These are phyloP conservation scores for Pogonus chalceus DNA, from an alignment of 1,140 invertebrate species.

Conservation along the genomic window DNA sequence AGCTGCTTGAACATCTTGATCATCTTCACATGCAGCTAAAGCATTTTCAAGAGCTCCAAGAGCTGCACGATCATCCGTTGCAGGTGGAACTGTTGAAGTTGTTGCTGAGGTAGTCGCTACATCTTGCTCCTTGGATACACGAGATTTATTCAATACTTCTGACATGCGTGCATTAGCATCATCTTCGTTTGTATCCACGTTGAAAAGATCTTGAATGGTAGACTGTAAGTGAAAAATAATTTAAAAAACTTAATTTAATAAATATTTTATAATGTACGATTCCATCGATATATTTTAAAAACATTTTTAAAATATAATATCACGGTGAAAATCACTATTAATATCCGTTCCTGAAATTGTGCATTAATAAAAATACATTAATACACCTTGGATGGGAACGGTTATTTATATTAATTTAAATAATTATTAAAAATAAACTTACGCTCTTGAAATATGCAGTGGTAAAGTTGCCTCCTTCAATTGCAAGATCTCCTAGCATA, in stretches of 20 bases:
- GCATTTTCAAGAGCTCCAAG: conserved; percentile 69
- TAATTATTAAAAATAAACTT: conserved; percentile 35
- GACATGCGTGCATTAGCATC: conserved; percentile 47
- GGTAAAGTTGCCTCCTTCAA: conserved; percentile 98
- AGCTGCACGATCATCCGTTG: conserved; percentile 45
- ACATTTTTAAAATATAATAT: background rate
- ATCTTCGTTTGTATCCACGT: conserved; percentile 58
- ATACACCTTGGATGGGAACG: background rate
- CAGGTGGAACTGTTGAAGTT: conserved; percentile 16
- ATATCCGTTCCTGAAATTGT: background rate
- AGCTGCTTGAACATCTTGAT: conserved; percentile 85
- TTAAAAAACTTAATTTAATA: conserved; percentile 14
- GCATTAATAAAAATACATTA: background rate
- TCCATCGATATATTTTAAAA: background rate
- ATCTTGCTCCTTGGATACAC: background rate
- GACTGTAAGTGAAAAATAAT: conserved; percentile 43
- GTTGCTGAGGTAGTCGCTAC: background rate
- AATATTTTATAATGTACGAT: background rate
- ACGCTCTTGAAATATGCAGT: conserved; percentile 94
- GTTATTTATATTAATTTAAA: conserved; percentile 11
- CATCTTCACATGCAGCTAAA: conserved; percentile 87
- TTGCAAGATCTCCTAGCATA: conserved; percentile 90
- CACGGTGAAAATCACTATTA: background rate
- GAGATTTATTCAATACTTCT: conserved; percentile 41
- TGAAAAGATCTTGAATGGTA: conserved; percentile 88